phyloP scores from a whole-genome alignment of 2,888 invertebrate genomes.

The Noctua comes region DNA sequence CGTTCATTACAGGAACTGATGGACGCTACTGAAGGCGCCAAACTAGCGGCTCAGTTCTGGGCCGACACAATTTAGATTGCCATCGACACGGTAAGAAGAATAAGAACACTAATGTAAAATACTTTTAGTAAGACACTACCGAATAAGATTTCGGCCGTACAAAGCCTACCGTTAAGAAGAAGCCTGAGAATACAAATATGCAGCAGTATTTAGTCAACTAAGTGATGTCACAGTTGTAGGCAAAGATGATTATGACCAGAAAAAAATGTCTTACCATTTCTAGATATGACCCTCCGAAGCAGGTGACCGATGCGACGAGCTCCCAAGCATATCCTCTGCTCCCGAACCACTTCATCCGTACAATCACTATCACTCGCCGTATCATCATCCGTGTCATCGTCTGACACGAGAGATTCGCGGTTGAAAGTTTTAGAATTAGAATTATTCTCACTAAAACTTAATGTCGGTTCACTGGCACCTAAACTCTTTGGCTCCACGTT shows the following conservation, averaged over 20 bases:
- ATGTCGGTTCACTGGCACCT: slow-evolving; percentile 86
- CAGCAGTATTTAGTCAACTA: neutral
- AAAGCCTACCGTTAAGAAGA: neutral
- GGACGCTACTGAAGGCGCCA: neutral
- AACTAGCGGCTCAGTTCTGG: neutral
- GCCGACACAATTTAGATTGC: too few relatives aligned
- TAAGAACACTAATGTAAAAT: too few relatives aligned
- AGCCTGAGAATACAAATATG: neutral
- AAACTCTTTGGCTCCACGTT: slow-evolving; percentile 82
- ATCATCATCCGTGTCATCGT: slow-evolving; percentile 84
- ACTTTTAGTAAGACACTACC: neutral
- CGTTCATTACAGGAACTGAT: neutral
- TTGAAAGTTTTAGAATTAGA: slow-evolving; percentile 75
- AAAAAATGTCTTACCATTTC: slow-evolving; percentile 84
- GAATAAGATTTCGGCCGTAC: too few relatives aligned
- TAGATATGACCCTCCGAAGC: slow-evolving; percentile 86
- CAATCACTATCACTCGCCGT: slow-evolving; percentile 85
- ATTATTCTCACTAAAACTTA: slow-evolving; percentile 79
- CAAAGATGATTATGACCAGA: neutral
- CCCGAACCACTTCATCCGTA: slow-evolving; percentile 83
- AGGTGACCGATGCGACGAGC: slow-evolving; percentile 86
- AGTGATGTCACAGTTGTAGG: too few relatives aligned
- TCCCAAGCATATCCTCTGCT: slow-evolving; percentile 87
- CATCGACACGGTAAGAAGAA: too few relatives aligned
- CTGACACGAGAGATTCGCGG: slow-evolving; percentile 85